Evolutionary conservation across 2,888 invertebrate species (phyloP), one percentile per base, ranked within the genome.

Genomic region (Bombyx huttoni): DNA sequence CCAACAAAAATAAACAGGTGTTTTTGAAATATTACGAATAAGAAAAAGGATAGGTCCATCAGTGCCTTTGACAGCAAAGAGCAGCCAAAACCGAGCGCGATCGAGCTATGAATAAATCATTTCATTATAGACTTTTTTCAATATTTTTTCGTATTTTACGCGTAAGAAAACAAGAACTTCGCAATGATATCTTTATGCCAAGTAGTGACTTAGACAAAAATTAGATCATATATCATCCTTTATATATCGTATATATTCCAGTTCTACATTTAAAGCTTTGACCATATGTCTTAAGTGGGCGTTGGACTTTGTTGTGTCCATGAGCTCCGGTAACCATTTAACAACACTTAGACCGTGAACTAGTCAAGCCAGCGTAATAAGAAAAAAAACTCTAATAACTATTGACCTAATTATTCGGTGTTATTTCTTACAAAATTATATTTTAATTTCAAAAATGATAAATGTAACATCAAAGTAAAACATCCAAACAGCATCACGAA

Each of bases 401-500:
- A 24, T 24, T 24, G n/a, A 24, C 24, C 24, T 24, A 3, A 24
- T 24, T 24, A 24, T 24, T 24, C 24, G 24, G 24, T 3, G 0
- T 5, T 24, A 24, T 24, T 24, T 24, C 24, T 24, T 24, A 24
- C 24, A 24, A 2, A 24, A 24, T 40, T 40, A 40, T 40, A 8
- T 7, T 40, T 40, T 8, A 40, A 1, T 40, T 7, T 40, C 24
- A 24, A 5, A 24, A 24, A 40, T 7, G 53, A 58, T 55, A 60
- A 69, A 73, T 70, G 70, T 69, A 68, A 65, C 66, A 71, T 70
- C 66, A 68, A 70, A 70, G 68, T 64, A 74, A 73, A 73, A 75
- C 76, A 77, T 73, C 63, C 68, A 65, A 69, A 72, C 65, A 63
- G 68, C 69, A 73, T 73, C 75, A 75, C 73, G 73, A 75, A 80